Evolutionary conservation across 2,113 vertebrate genomes (phyloP), one percentile per base, ranked within the genome.

Genomic region (Mustelus asterias): DNA sequence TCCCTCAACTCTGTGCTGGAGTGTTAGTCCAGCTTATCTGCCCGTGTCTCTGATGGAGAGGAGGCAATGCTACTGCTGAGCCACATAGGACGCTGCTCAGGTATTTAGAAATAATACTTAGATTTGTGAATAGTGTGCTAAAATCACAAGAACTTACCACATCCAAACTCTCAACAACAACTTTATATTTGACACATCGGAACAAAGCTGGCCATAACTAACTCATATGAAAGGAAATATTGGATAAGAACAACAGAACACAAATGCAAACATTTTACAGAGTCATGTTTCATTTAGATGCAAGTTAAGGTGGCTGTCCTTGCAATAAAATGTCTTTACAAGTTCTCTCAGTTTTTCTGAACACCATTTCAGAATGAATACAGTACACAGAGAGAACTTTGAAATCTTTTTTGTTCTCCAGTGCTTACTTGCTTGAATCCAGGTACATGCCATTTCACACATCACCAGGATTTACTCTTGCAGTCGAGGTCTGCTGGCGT

Each of bases 401-500:
- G 54, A 33, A 33, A 33, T 60, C 0, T 16, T 60, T 63, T 3
- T 83, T 83, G 37, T 14, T 41, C 37, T 83, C 18, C 1, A 22
- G 37, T 41, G 37, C 80, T 41, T 83, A 3, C 16, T 41, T 83
- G 14, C 80, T 83, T 83, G 41, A 83, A 41, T 83, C 37, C 80
- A 83, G 4, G 26, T 90, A 54, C 16, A 60, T 60, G 29, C 29
- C 26, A 90, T 60, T 90, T 60, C 26, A 54, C 33, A 90, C 29
- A 16, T 60, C 60, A n/a, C 88, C 26, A 89, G 58, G 29, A n/a
- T 60, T 54, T 58, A 54, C 4, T 63, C 88, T 90, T 60, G 86
- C 26, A 89, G 44, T 3, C 58, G 96, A 97, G 96, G 97, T 96
- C 97, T 96, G 97, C 96, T 97, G 96, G 96, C 97, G 98, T 98